Base-by-base conservation (phyloP, 1,140 invertebrate genomes). In the Choristoneura fumiferana region DNA sequence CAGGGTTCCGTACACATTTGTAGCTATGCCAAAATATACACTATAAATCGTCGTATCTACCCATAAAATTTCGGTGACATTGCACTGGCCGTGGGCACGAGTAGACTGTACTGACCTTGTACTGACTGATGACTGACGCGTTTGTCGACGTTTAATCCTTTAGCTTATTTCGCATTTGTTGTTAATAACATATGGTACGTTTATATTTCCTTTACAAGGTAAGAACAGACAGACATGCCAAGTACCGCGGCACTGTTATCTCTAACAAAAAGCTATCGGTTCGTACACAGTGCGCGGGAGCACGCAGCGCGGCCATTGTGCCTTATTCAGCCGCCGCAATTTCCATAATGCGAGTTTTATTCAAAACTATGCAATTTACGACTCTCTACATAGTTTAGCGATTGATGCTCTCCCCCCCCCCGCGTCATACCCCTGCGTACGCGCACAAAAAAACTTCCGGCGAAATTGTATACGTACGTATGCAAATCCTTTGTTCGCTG, bases 401-500 rank as follows among this genome's bases (percentile, higher is more conserved):
- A 58, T 65, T 53, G 56, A 65, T 62, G n/a, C 18, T 29, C 13
- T 9, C 22, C 10, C 13, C 9, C 3, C 17, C 49, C 10, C 8
- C 14, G 13, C 5, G 4, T 17, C 3, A 10, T 3, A 18, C 4
- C 14, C 15, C 15, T 8, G 40, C 17, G 17, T 12, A n/a, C n/a
- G 15, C 22, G 12, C 9, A 59, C 56, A 65, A 63, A 56, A 67
- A 29, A 58, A 22, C 37, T 34, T 63, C 52, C 29, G 9, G 17
- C 55, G 60, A 55, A 65, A 15, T 54, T n/a, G n/a, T n/a, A n/a
- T n/a, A n/a, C 34, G 35, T 35, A 39, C 22, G 49, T 69, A 69
- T 69, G 66, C 66, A 69, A 69, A 69, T 65, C 54, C 55, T 62
- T 69, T 65, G 57, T 67, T n/a, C n/a, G n/a, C 17, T 39, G 14